Evolutionary conservation across 2,113 vertebrate genomes (phyloP).

Genomic region (Cygnus buccinator): DNA sequence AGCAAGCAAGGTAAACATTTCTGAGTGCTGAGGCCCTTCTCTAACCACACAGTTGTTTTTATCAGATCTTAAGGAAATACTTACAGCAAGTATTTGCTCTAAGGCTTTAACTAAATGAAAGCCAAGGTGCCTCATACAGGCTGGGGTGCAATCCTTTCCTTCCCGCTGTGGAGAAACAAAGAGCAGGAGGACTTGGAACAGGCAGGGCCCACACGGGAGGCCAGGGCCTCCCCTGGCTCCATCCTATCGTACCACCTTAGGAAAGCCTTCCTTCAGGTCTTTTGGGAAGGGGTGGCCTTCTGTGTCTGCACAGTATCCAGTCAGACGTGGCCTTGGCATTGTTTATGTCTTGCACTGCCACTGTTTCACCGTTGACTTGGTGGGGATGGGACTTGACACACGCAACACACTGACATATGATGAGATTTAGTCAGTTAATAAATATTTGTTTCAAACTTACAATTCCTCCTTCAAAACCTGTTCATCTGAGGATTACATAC

Average conservation of each 20-base stretch:
- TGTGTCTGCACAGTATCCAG: background rate
- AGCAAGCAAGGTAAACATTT: background rate
- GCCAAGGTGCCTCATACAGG: background rate
- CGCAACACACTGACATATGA: accelerated
- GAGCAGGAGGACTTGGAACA: background rate
- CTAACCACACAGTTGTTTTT: background rate
- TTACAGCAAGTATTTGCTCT: background rate
- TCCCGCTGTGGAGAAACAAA: background rate
- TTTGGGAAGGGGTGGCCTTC: background rate
- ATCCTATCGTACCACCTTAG: background rate
- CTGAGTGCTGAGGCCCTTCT: background rate
- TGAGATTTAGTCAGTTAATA: background rate
- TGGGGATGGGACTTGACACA: background rate
- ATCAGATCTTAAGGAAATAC: background rate
- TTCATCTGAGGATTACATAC: background rate
- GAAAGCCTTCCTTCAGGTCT: background rate
- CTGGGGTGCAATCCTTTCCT: background rate
- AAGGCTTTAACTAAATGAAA: background rate
- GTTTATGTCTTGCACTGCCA: background rate
- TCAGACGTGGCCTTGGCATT: background rate
- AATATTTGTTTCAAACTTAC: background rate
- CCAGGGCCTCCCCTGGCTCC: background rate
- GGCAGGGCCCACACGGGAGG: background rate
- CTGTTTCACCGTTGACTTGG: background rate
- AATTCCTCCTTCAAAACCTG: background rate